Evolutionary conservation across 2,113 vertebrate species (phyloP), one percentile per base, ranked within the genome.

Genomic region (Epinephelus cyanopodus): DNA sequence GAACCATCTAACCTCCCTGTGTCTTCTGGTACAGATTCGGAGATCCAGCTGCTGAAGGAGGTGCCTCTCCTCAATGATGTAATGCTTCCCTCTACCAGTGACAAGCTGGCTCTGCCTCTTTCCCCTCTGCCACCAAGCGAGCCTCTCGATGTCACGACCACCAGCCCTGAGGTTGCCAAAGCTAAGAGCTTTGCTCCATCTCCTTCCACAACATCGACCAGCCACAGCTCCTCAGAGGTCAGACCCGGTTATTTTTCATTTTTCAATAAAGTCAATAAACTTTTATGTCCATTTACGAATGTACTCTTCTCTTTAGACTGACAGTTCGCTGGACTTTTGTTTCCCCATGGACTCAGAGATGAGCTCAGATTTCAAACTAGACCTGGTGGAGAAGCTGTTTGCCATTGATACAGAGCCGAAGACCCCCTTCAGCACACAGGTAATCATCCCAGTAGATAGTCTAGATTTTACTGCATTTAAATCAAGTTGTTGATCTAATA

Each of bases 311-410:
- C 90, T 52, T 53, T 6, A 99, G 98, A 95, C 96, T 47, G 96
- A 89, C 78, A 96, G 96, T 91, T 95, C 96, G 7, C 86, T 96
- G 19, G 95, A 97, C 79, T 98, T 98, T 81, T 97, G 96, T 90
- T 98, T 97, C 93, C 94, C 96, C 85, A 96, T 98, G 92, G 97
- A 99, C 82, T 96, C 96, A 18, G 98, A 98, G 50, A 97, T 99
- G 82, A 95, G 94, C 76, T 96, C 96, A 45, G 97, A 97, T 79
- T 99, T 99, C 90, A 99, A 99, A 94, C 93, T 99, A 84, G 98
- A 99, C 94, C 90, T 97, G 85, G 97, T 99, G 85, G 98, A 99
- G 94, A 99, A 98, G 89, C 95, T 99, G 84, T 99, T 99, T 95
- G 98, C 98, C 45, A 97, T 98, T 81, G 98, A 99, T 87, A 97